phyloP scores from a whole-genome alignment of 1,140 invertebrate species.

The Diorhabda carinulata region DNA sequence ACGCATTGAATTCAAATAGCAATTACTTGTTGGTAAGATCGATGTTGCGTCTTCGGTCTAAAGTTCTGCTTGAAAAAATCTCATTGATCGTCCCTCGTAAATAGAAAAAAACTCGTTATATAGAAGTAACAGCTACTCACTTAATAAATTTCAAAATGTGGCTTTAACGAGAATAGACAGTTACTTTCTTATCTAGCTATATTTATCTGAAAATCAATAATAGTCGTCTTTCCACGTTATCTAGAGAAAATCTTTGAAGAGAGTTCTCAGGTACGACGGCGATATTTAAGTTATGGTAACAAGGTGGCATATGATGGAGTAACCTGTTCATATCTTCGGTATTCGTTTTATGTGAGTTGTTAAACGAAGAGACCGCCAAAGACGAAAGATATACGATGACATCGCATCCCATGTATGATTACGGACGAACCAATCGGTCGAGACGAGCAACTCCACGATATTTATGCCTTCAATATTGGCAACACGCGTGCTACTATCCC shows the following conservation, averaged over 20 bases:
- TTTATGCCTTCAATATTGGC: slow-evolving; percentile 16
- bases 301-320: slow-evolving; percentile 20
- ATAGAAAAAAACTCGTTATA: no score
- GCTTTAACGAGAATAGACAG: not conserved
- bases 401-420: slow-evolving; percentile 30
- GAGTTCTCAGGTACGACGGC: slow-evolving; percentile 7
- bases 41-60: no score
- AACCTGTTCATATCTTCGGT: slow-evolving; percentile 15
- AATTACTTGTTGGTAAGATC: no score
- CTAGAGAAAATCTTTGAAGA: not conserved
- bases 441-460: slow-evolving; percentile 7
- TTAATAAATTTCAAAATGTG: not conserved
- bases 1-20: no score
- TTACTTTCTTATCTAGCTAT: not conserved
- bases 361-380: slow-evolving; percentile 35
- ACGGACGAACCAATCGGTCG: slow-evolving; percentile 25
- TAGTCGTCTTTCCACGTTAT: not conserved
- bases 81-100: no score
- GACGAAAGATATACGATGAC: slow-evolving; percentile 35
- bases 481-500: slow-evolving; percentile 17
- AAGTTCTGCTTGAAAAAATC: no score
- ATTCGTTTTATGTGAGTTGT: slow-evolving; percentile 32
- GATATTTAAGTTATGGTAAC: slow-evolving; percentile 19
- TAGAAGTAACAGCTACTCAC: not conserved
- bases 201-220: slow-evolving; percentile 3